Percentiles rank a stretch among this genome's conserved stretches.
These are phyloP conservation scores for Ennomos erosarius DNA, from an alignment of 2,888 invertebrate genomes.

Conservation along the genomic window DNA sequence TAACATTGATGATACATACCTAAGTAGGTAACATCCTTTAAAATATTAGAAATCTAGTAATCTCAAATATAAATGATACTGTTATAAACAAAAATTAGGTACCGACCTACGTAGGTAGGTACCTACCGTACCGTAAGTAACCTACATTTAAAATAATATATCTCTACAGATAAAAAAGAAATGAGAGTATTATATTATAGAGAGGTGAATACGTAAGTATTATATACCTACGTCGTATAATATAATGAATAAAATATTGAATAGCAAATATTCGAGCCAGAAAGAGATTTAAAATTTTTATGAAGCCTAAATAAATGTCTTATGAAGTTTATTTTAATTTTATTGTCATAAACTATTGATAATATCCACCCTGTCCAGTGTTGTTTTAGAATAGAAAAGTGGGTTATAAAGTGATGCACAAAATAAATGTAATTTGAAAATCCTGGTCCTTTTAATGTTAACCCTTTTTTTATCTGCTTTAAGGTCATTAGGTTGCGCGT, in stretches of 20 bases:
- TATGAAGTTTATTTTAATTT: conserved; percentile 69
- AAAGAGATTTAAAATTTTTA: conserved; percentile 61
- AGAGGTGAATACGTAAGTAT: no score
- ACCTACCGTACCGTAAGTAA: background rate
- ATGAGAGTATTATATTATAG: conserved; percentile 18
- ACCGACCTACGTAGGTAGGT: background rate
- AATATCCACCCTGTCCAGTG: conserved; percentile 70
- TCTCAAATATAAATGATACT: no score
- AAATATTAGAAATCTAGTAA: no score
- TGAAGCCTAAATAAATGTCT: conserved; percentile 81
- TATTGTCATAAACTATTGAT: conserved; percentile 44
- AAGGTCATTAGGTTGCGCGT: no score
- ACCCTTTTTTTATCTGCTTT: no score
- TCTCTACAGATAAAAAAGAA: conserved; percentile 42
- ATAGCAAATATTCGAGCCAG: conserved; percentile 76
- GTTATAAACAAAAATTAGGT: no score
- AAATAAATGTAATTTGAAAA: conserved; percentile 78
- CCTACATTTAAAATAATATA: conserved; percentile 35
- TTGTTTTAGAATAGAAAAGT: conserved; percentile 76
- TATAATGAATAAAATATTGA: background rate
- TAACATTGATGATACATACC: no score
- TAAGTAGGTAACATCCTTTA: no score
- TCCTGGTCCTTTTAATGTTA: background rate
- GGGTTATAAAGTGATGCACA: conserved; percentile 78
- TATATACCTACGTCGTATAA: background rate